phyloP scores from a whole-genome alignment of 2,797 vertebrate genomes.

The Hyperoplus immaculatus region DNA sequence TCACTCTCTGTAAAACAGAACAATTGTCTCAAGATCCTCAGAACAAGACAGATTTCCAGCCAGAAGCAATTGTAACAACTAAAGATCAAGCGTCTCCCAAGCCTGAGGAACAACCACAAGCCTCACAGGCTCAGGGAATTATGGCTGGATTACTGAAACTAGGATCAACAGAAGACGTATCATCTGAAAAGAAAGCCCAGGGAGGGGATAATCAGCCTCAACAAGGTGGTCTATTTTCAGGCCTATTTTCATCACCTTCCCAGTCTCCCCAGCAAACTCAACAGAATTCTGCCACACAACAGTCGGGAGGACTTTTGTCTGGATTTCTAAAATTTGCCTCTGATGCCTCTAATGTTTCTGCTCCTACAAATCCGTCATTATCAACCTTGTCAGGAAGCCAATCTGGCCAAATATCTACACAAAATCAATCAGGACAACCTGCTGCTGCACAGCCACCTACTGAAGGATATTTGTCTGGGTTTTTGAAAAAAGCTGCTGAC shows the following conservation, averaged over 20 bases:
- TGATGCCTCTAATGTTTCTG: conserved; percentile 72
- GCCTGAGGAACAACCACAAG: conserved; percentile 51
- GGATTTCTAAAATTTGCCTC: conserved; percentile 86
- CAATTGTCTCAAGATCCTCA: conserved; percentile 32
- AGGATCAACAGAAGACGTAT: conserved; percentile 62
- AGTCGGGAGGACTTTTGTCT: conserved; percentile 81
- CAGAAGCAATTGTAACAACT: conserved; percentile 35
- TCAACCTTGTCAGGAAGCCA: conserved; percentile 41
- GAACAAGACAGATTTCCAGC: conserved; percentile 27
- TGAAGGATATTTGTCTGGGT: conserved; percentile 81
- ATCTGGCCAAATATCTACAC: conserved; percentile 49
- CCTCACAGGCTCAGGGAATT: conserved; percentile 69
- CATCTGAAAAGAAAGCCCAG: conserved; percentile 64
- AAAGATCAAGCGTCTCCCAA: conserved; percentile 43
- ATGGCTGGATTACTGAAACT: conserved; percentile 77
- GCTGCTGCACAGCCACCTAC: conserved; percentile 44
- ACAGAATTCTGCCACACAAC: conserved; percentile 60
- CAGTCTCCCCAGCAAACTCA: conserved; percentile 65
- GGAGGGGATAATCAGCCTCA: conserved; percentile 69
- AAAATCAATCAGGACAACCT: conserved; percentile 50
- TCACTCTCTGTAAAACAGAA: conserved; percentile 20
- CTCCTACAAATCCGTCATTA: conserved; percentile 58
- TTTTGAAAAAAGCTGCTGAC: conserved; percentile 83
- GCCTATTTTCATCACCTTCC: conserved; percentile 78
- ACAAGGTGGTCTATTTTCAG: conserved; percentile 81